Conservation (phyloP, 2,113 vertebrate genomes). For the Lagopus leucura region DNA sequence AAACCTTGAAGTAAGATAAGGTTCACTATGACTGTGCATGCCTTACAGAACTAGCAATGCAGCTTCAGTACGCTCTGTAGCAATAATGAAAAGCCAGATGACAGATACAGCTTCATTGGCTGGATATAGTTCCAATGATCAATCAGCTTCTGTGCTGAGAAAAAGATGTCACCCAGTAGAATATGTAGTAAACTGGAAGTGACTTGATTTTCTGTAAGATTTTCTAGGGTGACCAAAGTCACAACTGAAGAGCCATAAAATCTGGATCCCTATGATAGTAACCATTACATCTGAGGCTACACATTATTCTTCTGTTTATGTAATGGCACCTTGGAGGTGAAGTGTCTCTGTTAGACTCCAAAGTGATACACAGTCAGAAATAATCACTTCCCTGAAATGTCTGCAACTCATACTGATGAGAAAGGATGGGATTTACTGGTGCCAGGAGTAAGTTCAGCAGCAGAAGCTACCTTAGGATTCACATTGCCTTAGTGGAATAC, state of each 20-base stretch:
- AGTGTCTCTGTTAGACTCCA: not conserved
- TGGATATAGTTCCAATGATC: not conserved
- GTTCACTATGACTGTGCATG: not conserved
- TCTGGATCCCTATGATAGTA: accelerated
- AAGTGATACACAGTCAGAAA: not conserved
- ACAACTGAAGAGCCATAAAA: not conserved
- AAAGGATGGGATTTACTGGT: not conserved
- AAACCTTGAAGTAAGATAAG: not conserved
- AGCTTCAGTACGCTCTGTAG: not conserved
- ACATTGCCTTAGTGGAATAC: not conserved
- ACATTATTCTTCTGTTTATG: not conserved
- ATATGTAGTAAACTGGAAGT: not conserved
- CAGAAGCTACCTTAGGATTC: not conserved
- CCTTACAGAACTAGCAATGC: accelerated
- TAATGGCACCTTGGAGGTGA: not conserved
- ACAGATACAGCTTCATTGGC: not conserved
- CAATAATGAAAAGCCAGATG: not conserved
- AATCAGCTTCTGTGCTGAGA: not conserved
- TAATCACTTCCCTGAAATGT: not conserved
- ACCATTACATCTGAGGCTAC: not conserved
- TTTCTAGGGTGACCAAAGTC: not conserved
- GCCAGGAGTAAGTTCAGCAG: not conserved
- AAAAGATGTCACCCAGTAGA: not conserved
- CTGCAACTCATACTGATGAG: not conserved
- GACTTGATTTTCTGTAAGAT: not conserved